Evolutionary conservation across 2,888 invertebrate species (phyloP).

Genomic region (Campoplex nolae): DNA sequence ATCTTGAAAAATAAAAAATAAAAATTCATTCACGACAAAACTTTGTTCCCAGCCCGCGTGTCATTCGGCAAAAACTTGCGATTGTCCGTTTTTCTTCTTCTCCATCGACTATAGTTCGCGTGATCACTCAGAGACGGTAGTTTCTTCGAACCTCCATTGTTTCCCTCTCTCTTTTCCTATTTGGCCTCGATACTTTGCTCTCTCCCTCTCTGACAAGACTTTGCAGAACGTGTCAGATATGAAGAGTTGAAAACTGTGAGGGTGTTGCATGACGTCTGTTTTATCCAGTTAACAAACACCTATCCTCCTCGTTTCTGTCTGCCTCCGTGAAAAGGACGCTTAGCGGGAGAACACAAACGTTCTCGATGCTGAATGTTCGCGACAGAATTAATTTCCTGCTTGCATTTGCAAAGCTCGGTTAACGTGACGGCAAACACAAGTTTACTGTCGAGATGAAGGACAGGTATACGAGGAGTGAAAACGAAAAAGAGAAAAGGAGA

Average conservation of each 20-base stretch:
- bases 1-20: too few species aligned
- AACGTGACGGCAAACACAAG: conserved; percentile 58
- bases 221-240: conserved; percentile 2
- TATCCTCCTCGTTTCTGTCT: neutral
- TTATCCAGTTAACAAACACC: conserved; percentile 34
- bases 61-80: neutral
- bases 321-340: neutral
- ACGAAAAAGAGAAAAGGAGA: neutral
- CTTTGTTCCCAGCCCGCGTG: neutral
- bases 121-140: neutral
- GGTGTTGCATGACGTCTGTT: conserved; percentile 24
- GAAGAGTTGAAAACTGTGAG: conserved; percentile 23
- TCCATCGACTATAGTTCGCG: neutral
- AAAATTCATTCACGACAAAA: too few species aligned
- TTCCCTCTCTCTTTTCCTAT: too few species aligned
- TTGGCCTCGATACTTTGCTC: neutral
- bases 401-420: conserved; percentile 54
- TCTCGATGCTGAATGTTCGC: conserved; percentile 56
- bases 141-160: neutral
- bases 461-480: conserved; percentile 7
- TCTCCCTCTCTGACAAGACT: neutral
- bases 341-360: conserved; percentile 18
- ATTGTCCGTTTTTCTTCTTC: neutral
- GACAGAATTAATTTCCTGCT: conserved; percentile 69
- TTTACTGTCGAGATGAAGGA: conserved; percentile 60